These are phyloP conservation scores for Drosophila merina DNA, from an alignment of 2,888 invertebrate species.

Conservation along the genomic window DNA sequence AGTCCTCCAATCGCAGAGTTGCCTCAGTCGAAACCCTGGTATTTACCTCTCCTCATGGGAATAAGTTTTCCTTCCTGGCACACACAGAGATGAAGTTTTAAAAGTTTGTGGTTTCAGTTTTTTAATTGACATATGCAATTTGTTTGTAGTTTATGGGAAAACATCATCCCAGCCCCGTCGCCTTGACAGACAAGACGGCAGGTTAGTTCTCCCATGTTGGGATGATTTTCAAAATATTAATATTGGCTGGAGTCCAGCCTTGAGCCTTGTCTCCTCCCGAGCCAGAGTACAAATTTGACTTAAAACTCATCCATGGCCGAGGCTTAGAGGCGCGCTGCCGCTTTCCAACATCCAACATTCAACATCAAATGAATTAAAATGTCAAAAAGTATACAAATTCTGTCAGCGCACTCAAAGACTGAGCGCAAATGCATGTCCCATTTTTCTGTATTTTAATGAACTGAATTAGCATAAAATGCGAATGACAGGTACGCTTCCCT, in stretches of 20 bases:
- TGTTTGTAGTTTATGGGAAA: slow-evolving; percentile 30
- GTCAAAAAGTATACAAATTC: slow-evolving; percentile 20
- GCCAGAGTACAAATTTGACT: background rate
- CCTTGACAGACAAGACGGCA: too few relatives aligned
- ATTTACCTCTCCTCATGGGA: slow-evolving; percentile 40
- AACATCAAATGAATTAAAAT: slow-evolving; percentile 31
- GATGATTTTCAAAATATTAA: background rate
- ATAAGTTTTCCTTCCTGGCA: slow-evolving; percentile 26
- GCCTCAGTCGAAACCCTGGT: slow-evolving; percentile 13
- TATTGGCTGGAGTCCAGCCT: background rate
- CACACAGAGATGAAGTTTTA: slow-evolving; percentile 54
- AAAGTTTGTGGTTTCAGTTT: slow-evolving; percentile 45
- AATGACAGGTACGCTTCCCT: slow-evolving; percentile 56
- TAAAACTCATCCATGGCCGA: background rate
- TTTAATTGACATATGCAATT: slow-evolving; percentile 75
- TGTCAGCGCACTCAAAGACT: slow-evolving; percentile 27
- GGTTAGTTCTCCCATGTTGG: background rate
- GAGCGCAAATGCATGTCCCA: slow-evolving; percentile 58
- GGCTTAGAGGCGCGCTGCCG: background rate
- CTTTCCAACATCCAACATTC: background rate
- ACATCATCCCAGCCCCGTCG: background rate
- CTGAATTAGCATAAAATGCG: slow-evolving; percentile 75
- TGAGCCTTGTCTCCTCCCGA: background rate
- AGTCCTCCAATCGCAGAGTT: slow-evolving; percentile 21
- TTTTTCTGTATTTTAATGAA: slow-evolving; percentile 77